Evolutionary conservation across 2,797 vertebrate species (phyloP), one percentile per base, ranked within the genome.

Genomic region (Pangasius larnaudii): DNA sequence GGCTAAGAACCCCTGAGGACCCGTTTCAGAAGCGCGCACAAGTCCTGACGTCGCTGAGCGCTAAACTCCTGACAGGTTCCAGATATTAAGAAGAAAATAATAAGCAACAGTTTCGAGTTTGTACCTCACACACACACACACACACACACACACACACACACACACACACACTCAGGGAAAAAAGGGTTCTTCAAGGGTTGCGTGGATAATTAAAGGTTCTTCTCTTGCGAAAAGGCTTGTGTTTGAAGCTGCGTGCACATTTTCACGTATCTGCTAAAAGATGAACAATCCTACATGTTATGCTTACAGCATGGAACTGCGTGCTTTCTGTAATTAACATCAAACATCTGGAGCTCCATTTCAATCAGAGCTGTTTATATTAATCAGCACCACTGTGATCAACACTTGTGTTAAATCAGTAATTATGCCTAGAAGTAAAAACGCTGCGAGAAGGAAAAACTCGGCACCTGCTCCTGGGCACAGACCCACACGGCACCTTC

Each of bases 351-450:
- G 30, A 56, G 51, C 77, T 36, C 8, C 9, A 33, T 33, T 53
- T 30, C 13, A 75, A n/a, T 51, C 24, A 51, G 46, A 53, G 42
- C 9, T 51, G 74, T 77, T 77, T 77, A 53, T 77, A 77, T 77
- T 16, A 53, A 77, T 53, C 46, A 33, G 2, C 51, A 19, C 7
- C 49, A 19, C 42, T 6, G 42, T 19, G 16, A 78, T 19, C 22
- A 78, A 78, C 49, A 33, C 77, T 79, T 56, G 51, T 56, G 77
- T 79, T 33, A 19, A 79, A 56, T 56, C 49, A 79, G 49, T 79
- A 53, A 79, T 79, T 56, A 4, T 1, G 19, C 7, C 74, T 30
- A 51, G 2, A 77, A 53, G 74, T 46, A 16, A 30, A 30, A 77
- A 30, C 5, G 2, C 13, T 6, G 42, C 9, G n/a, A 2, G 27